Percentiles rank a stretch among this genome's conserved stretches.
Evolutionary conservation across 2,888 invertebrate species (phyloP).

Genomic region (Apotomis capreana): DNA sequence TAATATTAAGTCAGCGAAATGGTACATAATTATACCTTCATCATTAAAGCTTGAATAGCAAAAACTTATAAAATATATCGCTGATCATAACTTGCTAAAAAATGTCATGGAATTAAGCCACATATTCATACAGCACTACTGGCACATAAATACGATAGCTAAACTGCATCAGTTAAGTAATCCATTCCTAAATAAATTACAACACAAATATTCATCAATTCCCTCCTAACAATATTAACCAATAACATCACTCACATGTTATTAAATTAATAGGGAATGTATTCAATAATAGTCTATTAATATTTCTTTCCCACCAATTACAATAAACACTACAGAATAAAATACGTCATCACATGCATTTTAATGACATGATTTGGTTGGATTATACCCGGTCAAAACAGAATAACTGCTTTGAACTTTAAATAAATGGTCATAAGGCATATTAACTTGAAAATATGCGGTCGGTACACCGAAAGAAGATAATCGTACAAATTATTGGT

Average conservation of each 20-base stretch:
- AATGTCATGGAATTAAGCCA: no score
- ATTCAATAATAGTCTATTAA: not conserved
- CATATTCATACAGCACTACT: no score
- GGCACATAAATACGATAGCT: no score
- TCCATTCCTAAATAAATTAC: not conserved
- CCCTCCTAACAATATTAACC: not conserved
- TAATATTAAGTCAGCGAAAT: no score
- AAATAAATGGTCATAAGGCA: slow-evolving; percentile 5
- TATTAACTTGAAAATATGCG: slow-evolving; percentile 19
- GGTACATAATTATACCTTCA: no score
- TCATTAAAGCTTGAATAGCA: no score
- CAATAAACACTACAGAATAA: not conserved
- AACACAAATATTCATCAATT: not conserved
- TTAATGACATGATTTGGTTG: slow-evolving; percentile 21
- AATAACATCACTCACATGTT: not conserved
- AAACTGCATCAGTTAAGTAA: not conserved
- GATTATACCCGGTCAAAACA: slow-evolving; percentile 15
- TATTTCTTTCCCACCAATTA: not conserved
- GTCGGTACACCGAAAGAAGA: slow-evolving; percentile 29
- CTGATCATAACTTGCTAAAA: no score
- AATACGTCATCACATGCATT: slow-evolving; percentile 19
- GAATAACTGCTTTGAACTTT: slow-evolving; percentile 19
- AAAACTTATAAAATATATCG: no score
- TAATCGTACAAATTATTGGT: slow-evolving; percentile 37
- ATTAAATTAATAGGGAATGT: not conserved